phyloP scores from a whole-genome alignment of 1,140 invertebrate genomes.

The Lordiphosa collinella region DNA sequence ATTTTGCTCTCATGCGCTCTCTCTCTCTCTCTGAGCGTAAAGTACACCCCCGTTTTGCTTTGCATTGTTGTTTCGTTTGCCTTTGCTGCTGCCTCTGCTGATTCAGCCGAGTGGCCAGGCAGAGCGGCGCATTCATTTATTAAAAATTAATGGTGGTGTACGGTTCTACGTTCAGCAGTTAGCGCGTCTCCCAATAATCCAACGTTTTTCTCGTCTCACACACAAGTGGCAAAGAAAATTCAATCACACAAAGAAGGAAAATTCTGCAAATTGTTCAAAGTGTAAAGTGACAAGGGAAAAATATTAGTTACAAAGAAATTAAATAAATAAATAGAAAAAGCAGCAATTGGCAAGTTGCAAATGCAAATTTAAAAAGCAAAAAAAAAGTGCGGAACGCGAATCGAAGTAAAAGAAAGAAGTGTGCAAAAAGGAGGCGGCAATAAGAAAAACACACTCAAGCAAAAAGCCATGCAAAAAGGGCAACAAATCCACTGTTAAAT shows the following conservation, averaged over 20 bases:
- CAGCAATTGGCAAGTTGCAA: conserved; percentile 53
- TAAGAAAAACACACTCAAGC: conserved; percentile 36
- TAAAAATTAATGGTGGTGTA: conserved; percentile 69
- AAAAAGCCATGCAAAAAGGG: conserved; percentile 1
- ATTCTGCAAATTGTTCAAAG: conserved; percentile 20
- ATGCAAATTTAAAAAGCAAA: conserved; percentile 41
- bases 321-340: conserved; percentile 20
- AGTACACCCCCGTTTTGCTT: conserved; percentile 1
- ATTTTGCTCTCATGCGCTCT: conserved; percentile 6
- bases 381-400: conserved; percentile 38
- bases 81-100: not conserved
- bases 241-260: conserved; percentile 3
- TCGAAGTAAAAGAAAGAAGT: conserved; percentile 36
- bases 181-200: conserved; percentile 39
- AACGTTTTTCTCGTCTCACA: conserved; percentile 8
- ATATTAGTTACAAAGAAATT: conserved; percentile 10
- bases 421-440: conserved; percentile 50
- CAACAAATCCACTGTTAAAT: not conserved
- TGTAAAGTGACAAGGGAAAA: conserved; percentile 25
- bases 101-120: no score
- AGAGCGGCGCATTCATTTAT: conserved; percentile 31
- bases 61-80: not conserved
- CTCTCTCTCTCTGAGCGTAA: conserved; percentile 1
- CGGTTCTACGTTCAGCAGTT: conserved; percentile 55
- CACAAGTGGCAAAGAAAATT: conserved; percentile 1